phyloP scores from a whole-genome alignment of 2,888 invertebrate species.

The Hydroisotoma schaefferi region DNA sequence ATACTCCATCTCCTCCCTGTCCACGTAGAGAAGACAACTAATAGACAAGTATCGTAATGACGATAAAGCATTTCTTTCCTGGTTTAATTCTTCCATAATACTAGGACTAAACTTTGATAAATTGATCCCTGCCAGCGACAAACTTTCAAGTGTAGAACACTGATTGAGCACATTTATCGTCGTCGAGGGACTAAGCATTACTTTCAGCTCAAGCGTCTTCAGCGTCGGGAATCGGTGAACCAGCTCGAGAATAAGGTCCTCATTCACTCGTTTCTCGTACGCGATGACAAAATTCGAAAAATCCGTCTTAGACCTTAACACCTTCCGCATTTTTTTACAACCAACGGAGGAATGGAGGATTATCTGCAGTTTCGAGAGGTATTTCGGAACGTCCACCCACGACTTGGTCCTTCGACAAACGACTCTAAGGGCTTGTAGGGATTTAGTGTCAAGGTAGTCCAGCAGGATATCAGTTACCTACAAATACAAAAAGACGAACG shows the following conservation, averaged over 20 bases:
- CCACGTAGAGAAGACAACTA: constrained; percentile 22
- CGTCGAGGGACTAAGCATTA: constrained; percentile 18
- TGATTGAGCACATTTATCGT: constrained; percentile 13
- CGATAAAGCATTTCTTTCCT: neutral
- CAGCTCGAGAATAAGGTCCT: constrained; percentile 15
- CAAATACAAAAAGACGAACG: neutral
- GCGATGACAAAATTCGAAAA: constrained; percentile 23
- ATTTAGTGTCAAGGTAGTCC: constrained; percentile 23
- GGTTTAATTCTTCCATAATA: neutral
- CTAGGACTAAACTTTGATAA: constrained; percentile 17
- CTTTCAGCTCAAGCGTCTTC: constrained; percentile 22
- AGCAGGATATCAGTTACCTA: constrained; percentile 29
- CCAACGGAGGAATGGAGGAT: constrained; percentile 26
- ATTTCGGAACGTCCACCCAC: constrained; percentile 30
- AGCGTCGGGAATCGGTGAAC: constrained; percentile 16
- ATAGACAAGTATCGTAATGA: constrained; percentile 25
- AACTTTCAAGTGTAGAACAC: constrained; percentile 16
- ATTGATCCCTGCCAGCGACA: constrained; percentile 24
- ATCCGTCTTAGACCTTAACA: constrained; percentile 23
- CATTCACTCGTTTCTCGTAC: constrained; percentile 10
- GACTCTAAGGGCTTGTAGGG: constrained; percentile 22
- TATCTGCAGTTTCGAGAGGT: constrained; percentile 19
- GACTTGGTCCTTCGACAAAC: constrained; percentile 23
- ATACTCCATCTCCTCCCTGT: constrained; percentile 21
- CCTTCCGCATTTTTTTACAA: constrained; percentile 27